phyloP scores from a whole-genome alignment of 1,140 invertebrate species.

The Hyposmocoma kahamanoa region DNA sequence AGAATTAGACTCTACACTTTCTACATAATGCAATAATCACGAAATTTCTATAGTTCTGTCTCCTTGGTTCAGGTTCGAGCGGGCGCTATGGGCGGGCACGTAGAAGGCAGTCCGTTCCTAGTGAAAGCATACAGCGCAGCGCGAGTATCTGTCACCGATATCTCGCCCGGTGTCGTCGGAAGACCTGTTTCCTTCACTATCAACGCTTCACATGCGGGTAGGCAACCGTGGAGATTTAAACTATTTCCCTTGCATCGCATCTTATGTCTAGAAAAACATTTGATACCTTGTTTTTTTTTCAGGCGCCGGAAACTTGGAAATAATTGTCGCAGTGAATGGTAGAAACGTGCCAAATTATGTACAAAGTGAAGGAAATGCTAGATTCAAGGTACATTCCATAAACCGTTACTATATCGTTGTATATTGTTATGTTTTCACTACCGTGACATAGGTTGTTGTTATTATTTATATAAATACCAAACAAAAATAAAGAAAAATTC shows the following conservation, averaged over 20 bases:
- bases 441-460: no score
- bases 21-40: no score
- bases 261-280: no score
- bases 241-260: no score
- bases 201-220: conserved; percentile 35
- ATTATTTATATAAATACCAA: no score
- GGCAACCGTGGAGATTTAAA: no score
- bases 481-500: no score
- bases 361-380: conserved; percentile 96
- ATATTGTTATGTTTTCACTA: no score
- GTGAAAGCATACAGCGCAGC: conserved; percentile 96
- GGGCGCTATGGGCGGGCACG: conserved; percentile 81
- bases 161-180: conserved; percentile 90
- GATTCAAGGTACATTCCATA: conserved; percentile 88
- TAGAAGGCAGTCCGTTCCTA: conserved; percentile 95
- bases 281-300: conserved; percentile 27
- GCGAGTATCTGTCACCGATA: conserved; percentile 92
- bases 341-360: conserved; percentile 99
- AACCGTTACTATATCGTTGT: conserved; percentile 8
- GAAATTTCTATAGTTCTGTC: no score
- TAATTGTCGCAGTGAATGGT: conserved; percentile 97
- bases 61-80: conserved; percentile 60
- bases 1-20: no score
- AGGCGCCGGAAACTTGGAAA: conserved; percentile 97
- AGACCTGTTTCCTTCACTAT: conserved; percentile 95